Evolutionary conservation across 2,797 vertebrate species (phyloP).

Genomic region (Propithecus perrieri): DNA sequence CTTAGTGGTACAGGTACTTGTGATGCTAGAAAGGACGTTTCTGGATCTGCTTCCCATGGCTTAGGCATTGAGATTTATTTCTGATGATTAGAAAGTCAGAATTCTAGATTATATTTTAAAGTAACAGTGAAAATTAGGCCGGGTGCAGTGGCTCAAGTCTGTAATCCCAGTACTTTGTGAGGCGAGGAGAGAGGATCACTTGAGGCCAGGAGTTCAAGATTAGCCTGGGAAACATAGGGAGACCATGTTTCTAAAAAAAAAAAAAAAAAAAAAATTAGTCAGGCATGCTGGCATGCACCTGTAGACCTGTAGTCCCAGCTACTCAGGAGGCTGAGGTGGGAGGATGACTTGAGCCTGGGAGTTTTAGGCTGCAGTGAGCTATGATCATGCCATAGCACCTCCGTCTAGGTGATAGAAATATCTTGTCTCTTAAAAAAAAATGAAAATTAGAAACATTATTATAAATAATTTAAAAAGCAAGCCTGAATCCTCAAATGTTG

Average conservation of each 20-base stretch:
- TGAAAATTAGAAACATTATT: background rate
- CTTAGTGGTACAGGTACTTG: background rate
- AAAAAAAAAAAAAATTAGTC: background rate
- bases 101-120: background rate
- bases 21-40: background rate
- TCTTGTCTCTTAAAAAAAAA: background rate
- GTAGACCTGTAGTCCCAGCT: background rate
- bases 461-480: background rate
- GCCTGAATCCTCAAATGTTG: background rate
- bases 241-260: background rate
- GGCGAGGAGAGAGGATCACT: background rate
- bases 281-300: background rate
- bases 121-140: background rate
- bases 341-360: background rate
- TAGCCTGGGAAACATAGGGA: background rate
- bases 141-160: background rate
- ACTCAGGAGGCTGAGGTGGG: background rate
- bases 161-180: background rate
- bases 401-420: background rate
- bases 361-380: background rate
- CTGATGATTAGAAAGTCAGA: background rate
- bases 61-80: background rate
- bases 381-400: background rate
- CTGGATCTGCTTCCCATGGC: background rate
- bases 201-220: background rate